Percentiles rank a stretch among this genome's conserved stretches.
Evolutionary conservation across 2,113 vertebrate genomes (phyloP).

Genomic region (Meriones unguiculatus): DNA sequence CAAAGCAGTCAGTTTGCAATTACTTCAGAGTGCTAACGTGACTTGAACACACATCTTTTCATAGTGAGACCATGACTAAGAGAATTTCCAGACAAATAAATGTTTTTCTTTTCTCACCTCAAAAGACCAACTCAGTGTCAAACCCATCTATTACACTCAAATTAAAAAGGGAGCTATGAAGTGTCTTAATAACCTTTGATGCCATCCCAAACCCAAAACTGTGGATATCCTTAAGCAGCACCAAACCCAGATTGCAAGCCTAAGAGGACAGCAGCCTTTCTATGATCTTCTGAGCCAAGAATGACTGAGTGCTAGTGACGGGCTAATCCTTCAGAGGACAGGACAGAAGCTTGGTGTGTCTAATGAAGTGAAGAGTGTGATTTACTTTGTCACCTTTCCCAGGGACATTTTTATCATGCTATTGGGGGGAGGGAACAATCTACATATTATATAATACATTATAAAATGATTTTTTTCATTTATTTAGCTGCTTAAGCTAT

Average conservation of each 20-base stretch:
- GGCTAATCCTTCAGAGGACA: not conserved
- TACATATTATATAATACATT: not conserved
- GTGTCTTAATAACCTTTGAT: conserved; percentile 26
- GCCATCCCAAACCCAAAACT: not conserved
- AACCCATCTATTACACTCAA: not conserved
- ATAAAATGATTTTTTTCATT: not conserved
- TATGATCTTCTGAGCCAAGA: not conserved
- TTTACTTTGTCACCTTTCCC: not conserved
- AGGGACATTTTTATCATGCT: not conserved
- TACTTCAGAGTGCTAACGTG: not conserved
- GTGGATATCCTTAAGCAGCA: not conserved
- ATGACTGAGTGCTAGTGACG: not conserved
- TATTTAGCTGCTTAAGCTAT: not conserved
- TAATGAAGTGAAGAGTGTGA: not conserved
- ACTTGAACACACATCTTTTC: conserved; percentile 51
- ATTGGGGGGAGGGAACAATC: not conserved
- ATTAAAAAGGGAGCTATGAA: conserved; percentile 39
- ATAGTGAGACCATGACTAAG: conserved; percentile 57
- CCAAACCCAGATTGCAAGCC: not conserved
- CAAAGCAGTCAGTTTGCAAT: not conserved
- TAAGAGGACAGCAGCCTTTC: not conserved
- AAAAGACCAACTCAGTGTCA: conserved; percentile 24
- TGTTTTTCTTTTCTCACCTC: conserved; percentile 58
- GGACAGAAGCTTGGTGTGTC: not conserved
- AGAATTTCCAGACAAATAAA: conserved; percentile 66